A percentile compares a stretch with the other conserved stretches of the same genome.
phyloP scores from a whole-genome alignment of 23 tunicate genomes.

The Corella eumyota region DNA sequence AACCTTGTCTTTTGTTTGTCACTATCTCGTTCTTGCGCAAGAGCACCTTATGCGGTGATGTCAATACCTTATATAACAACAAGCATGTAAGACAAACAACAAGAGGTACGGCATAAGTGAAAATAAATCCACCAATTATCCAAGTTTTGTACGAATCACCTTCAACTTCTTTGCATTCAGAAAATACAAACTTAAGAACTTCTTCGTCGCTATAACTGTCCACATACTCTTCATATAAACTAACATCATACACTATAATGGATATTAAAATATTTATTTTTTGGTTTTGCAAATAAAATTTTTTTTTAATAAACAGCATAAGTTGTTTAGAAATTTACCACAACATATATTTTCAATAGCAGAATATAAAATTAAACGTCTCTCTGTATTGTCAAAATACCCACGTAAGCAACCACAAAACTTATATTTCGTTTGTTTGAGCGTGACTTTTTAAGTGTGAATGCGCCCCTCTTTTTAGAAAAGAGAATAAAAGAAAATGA shows the following conservation, averaged over 20 bases:
- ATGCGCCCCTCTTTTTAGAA: too few relatives aligned
- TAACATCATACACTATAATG: neutral
- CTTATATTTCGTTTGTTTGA: too few relatives aligned
- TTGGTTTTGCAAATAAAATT: too few relatives aligned
- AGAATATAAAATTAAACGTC: too few relatives aligned
- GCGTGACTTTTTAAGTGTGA: too few relatives aligned
- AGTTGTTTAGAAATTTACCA: too few relatives aligned
- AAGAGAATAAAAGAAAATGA: too few relatives aligned
- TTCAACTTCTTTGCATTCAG: conserved; percentile 7
- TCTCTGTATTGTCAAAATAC: too few relatives aligned
- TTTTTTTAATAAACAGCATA: too few relatives aligned
- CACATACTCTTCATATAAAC: neutral
- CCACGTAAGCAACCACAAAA: too few relatives aligned
- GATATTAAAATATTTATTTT: too few relatives aligned
- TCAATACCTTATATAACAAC: neutral
- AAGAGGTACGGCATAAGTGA: neutral
- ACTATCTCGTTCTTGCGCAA: neutral
- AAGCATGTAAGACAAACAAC: neutral
- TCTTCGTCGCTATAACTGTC: neutral
- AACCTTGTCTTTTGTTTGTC: neutral
- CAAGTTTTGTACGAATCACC: conserved; percentile 2
- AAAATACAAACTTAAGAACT: neutral
- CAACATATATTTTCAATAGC: too few relatives aligned
- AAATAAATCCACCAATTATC: neutral
- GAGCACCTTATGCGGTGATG: neutral